Percentiles rank a stretch among this genome's conserved stretches.
phyloP scores from a whole-genome alignment of 2,113 vertebrate genomes.

The crab-eating macaque (Macaca fascicularis) region DNA sequence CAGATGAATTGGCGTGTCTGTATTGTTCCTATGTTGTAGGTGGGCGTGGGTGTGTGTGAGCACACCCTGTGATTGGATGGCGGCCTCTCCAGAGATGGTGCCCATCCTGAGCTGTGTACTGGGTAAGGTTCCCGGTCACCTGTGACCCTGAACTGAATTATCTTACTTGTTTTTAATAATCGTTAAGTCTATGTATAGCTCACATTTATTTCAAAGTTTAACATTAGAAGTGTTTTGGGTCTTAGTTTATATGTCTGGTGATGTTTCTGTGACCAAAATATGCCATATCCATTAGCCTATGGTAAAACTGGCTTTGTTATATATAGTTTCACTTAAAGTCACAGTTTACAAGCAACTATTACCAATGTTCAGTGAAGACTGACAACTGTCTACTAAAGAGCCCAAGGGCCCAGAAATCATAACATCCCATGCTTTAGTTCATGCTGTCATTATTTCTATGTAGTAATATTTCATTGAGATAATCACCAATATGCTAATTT shows the following conservation, averaged over 20 bases:
- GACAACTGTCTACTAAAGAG: background rate
- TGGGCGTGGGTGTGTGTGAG: background rate
- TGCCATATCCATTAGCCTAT: background rate
- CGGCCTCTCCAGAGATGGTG: background rate
- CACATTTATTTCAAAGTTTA: background rate
- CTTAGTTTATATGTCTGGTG: background rate
- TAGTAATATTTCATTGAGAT: background rate
- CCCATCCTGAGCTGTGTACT: background rate
- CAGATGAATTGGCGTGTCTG: background rate
- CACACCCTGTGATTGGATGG: background rate
- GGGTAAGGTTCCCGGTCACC: background rate
- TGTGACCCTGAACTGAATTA: background rate
- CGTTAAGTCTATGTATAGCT: background rate
- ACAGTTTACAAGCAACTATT: background rate
- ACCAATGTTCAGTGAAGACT: background rate
- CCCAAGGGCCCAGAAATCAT: background rate
- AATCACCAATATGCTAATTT: conserved; percentile 5
- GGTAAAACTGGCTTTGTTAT: background rate
- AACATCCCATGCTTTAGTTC: background rate
- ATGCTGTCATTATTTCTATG: background rate
- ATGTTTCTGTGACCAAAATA: background rate
- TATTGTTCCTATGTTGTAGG: background rate
- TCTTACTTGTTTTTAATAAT: background rate
- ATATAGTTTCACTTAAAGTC: background rate
- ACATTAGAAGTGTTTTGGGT: background rate